A percentile compares a stretch with the other conserved stretches of the same genome.
These are phyloP conservation scores for Syngnathus acus DNA, from an alignment of 2,797 vertebrate species.

Conservation along the genomic window DNA sequence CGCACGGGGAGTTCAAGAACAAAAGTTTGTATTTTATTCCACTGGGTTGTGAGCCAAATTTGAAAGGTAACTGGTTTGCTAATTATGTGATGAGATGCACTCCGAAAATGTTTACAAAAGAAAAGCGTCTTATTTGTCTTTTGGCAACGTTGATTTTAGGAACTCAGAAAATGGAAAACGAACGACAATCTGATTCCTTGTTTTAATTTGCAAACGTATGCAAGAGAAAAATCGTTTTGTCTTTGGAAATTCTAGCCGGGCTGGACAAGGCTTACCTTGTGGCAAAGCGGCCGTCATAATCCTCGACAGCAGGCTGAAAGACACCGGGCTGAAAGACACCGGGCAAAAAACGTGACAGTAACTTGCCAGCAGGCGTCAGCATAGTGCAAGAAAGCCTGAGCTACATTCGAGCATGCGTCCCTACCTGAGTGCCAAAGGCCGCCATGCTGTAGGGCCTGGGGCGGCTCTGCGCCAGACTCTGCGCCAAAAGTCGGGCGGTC, in stretches of 20 bases:
- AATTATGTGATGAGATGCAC: too few species aligned
- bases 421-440: conserved; percentile 89
- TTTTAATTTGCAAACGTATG: not conserved
- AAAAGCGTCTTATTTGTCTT: not conserved
- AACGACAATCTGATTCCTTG: not conserved
- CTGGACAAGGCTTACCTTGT: conserved; percentile 82
- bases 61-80: too few species aligned
- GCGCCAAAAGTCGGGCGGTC: conserved; percentile 81
- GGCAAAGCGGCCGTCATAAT: conserved; percentile 86
- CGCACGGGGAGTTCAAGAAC: not conserved
- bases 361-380: conserved; percentile 54
- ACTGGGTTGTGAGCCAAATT: not conserved
- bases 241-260: conserved; percentile 3
- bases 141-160: not conserved
- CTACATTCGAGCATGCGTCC: too few species aligned
- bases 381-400: conserved; percentile 8
- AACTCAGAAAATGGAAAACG: not conserved
- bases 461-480: conserved; percentile 81
- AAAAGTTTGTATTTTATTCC: not conserved
- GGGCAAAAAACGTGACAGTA: not conserved
- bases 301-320: conserved; percentile 82
- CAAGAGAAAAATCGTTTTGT: conserved; percentile 6
- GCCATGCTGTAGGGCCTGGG: conserved; percentile 96
- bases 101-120: too few species aligned
- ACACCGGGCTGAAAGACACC: conserved; percentile 36